Evolutionary conservation across 2,888 invertebrate genomes (phyloP), one percentile per base, ranked within the genome.

Genomic region (Eupsilia transversa): DNA sequence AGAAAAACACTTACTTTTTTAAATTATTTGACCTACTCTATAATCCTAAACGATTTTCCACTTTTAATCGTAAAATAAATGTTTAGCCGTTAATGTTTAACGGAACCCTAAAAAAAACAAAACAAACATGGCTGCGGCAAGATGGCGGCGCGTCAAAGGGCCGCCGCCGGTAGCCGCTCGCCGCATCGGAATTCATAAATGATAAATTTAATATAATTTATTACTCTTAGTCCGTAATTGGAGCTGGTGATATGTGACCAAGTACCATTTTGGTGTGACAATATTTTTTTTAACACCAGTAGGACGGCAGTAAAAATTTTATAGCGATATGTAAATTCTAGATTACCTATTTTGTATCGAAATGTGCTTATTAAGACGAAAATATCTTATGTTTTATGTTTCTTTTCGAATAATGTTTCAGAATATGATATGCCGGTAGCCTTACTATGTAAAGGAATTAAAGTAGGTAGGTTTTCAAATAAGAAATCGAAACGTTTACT

Each of bases 171-270:
- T 96, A 96, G 96, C 96, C 90, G 92, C 91, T 88, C 88, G 89
- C 92, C 88, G 89, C 91, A 89, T 91, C 91, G 93, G 95, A 93
- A 94, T 94, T 95, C 94, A 95, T 95, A 95, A 96, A 96, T 96
- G 96, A 96, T 96, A 96, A 96, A 95, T 95, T 95, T 94, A 94
- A 94, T 95, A 94, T 94, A 94, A 95, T 95, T 95, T 95, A 96
- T 93, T 93, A 92, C 89, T 87, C 86, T 88, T 83, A 88, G 90
- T 87, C 91, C 85, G 83, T 90, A 90, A 90, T 90, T 85, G 87
- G 94, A 92, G 93, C 85, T 93, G 92, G 84, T 90, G 83, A 81
- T 87, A 88, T 82, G 86, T 79, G 81, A 79, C 79, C 74, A 83
- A 79, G 84, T 77, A 88, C 83, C 73, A 83, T 89, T 90, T 89